Base-by-base conservation (phyloP, 2,888 invertebrate species). In the Heliconius hortense region DNA sequence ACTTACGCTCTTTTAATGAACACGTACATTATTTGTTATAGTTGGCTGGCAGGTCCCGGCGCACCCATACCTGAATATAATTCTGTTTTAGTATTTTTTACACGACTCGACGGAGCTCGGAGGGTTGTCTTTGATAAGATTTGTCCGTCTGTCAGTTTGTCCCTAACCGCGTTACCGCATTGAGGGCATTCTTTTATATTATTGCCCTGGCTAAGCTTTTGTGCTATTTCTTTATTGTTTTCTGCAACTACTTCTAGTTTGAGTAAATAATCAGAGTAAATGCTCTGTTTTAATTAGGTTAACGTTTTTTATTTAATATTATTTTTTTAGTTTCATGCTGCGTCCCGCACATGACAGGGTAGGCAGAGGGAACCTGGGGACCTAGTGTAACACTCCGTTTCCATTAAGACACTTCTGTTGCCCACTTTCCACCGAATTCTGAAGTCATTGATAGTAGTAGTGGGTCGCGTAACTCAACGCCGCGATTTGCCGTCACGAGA, bases 121-220 rank as follows among this genome's bases (percentile, higher is more conserved):
- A 48, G 68, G 73, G 59, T 67, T 59, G 59, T 28, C n/a, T 73
- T 73, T 73, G 66, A 68, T 76, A 66, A 70, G 73, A 60, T 73
- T 70, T 56, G 60, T 71, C 43, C 43, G 76, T 66, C 64, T 43
- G 66, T 71, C 64, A 48, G 76, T 60, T 48, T 39, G 70, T 62
- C 59, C 66, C 59, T 71, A 74, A 71, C 66, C 74, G 43, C 66
- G 71, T 74, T 71, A 60, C 67, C 68, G 53, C 62, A 43, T 68
- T 63, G 66, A 70, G 76, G 71, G 66, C 66, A 70, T 66, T 74
- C 60, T 73, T 66, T 74, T 69, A 71, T 71, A 74, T 56, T 66
- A 35, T 39, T 66, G 24, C 67, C n/a, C 39, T 73, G 59, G 64
- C 74, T 66, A 70, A 35, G 74, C 73, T 70, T 63, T 70, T 70